Evolutionary conservation across 2,797 vertebrate genomes (phyloP), one percentile per base, ranked within the genome.

Genomic region (Sardinella longiceps): DNA sequence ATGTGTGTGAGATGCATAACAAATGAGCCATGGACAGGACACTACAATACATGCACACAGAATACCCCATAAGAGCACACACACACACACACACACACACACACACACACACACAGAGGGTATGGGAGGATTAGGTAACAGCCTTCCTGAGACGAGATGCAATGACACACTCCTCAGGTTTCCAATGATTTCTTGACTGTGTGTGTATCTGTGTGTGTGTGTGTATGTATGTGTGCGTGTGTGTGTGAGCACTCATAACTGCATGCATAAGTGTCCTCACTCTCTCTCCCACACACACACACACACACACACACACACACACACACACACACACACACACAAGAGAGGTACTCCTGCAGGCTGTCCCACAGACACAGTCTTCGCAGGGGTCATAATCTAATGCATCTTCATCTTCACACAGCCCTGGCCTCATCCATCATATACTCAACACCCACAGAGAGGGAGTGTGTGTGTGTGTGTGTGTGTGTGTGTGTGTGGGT

Each of bases 381-480:
- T 90, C 84, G 85, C 80, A 85, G 80, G 87, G 89, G 60, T 63
- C 90, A 87, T 89, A 92, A 90, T 91, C 85, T 81, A 84, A 91
- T 89, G 87, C 14, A 80, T 91, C 89, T 86, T 86, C 66, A 77
- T 91, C 89, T 90, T 89, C 89, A 87, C 77, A 86, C 37, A 87
- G 87, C 88, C 80, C 60, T 18, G 37, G 30, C 70, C 84, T 92
- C 92, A 94, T 95, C 92, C 90, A 92, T 94, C 94, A 94, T 84
- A 82, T 30, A 46, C 83, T 90, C 85, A 85, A 86, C 82, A 83
- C 87, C 66, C 66, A 39, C 81, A 84, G 45, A 25, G n/a, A 80
- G 15, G 2, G 63, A 56, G 53, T 43, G 82, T 0, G 51, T 20
- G 51, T 20, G 51, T 20, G 51, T 20, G 18, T n/a, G n/a, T n/a